phyloP scores from a whole-genome alignment of 2,797 vertebrate species.

The Tenualosa ilisha region DNA sequence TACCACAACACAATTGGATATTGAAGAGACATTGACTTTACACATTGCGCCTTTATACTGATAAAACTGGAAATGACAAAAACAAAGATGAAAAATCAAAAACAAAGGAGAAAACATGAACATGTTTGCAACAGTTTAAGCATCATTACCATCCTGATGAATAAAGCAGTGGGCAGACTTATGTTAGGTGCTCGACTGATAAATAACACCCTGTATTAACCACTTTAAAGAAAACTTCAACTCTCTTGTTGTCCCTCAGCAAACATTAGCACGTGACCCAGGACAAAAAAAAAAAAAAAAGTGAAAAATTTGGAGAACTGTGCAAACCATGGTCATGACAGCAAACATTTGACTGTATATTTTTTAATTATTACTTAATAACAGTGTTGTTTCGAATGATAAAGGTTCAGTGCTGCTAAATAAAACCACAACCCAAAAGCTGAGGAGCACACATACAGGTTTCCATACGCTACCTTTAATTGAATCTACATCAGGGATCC shows the following conservation, averaged over 20 bases:
- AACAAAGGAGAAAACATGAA: not conserved
- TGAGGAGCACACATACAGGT: slow-evolving; percentile 28
- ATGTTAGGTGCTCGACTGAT: not conserved
- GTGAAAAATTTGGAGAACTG: not conserved
- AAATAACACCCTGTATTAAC: not conserved
- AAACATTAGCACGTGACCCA: not conserved
- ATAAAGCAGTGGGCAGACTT: not conserved
- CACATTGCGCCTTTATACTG: not conserved
- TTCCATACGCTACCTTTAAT: slow-evolving; percentile 66
- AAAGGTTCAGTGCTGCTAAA: not conserved
- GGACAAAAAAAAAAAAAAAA: slow-evolving; percentile 16
- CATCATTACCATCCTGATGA: not conserved
- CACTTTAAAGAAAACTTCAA: not conserved
- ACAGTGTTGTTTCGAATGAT: not conserved
- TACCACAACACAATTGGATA: not conserved
- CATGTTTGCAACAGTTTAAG: not conserved
- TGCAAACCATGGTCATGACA: not conserved
- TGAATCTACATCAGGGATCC: slow-evolving; percentile 71
- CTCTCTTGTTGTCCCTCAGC: slow-evolving; percentile 23
- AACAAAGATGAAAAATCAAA: slow-evolving; percentile 25
- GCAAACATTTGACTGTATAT: not conserved
- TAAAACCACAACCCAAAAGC: slow-evolving; percentile 32
- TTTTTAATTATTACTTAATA: not conserved
- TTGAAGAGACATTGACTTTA: not conserved
- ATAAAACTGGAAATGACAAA: not conserved